Percentiles rank a stretch among this genome's conserved stretches.
phyloP scores from a whole-genome alignment of 2,113 vertebrate genomes.

The Cyanistes caeruleus region DNA sequence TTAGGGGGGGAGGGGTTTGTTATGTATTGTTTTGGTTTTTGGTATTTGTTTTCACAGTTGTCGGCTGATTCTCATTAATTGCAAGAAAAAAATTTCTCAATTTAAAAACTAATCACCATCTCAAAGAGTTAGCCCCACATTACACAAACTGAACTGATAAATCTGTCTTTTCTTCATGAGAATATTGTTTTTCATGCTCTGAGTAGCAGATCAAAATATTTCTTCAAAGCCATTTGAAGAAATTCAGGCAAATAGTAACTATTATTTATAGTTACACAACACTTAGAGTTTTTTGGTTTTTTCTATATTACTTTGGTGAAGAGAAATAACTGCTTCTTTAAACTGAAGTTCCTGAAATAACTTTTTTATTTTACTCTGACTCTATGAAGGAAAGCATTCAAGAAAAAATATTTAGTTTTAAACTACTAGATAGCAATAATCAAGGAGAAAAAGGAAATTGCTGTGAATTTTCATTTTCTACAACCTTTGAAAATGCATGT shows the following conservation, averaged over 20 bases:
- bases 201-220: background rate
- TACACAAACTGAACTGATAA: background rate
- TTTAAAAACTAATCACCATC: constrained; percentile 34
- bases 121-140: background rate
- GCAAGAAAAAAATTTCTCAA: background rate
- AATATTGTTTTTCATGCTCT: background rate
- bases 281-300: background rate
- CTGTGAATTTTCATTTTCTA: background rate
- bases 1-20: background rate
- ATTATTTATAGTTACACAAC: background rate
- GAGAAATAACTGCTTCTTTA: background rate
- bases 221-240: background rate
- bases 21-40: too few relatives aligned
- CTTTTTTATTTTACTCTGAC: background rate
- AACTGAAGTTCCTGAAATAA: background rate
- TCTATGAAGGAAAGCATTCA: background rate
- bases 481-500: background rate
- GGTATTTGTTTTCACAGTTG: background rate
- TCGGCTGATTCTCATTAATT: constrained; percentile 3
- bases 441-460: background rate
- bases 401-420: background rate
- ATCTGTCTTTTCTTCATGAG: background rate
- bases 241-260: background rate
- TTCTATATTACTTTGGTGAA: background rate
- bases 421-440: background rate